phyloP scores from a whole-genome alignment of 2,113 vertebrate genomes.

The Mus musculus region GRCm39 chr16:43127501-43128000 shows the following conservation, averaged over 20 bases:
- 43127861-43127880: conserved; percentile 55
- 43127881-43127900: conserved; percentile 47
- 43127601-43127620: conserved; percentile 68
- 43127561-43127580: conserved; percentile 35
- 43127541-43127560: conserved; percentile 55
- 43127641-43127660: conserved; percentile 66
- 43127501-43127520: conserved; percentile 41
- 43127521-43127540: conserved; percentile 14
- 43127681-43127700: conserved; percentile 72
- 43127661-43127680: conserved; percentile 64
- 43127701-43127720: conserved; percentile 62
- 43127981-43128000: conserved; percentile 10
- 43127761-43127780: conserved; percentile 75
- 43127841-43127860: conserved; percentile 51
- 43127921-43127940: background rate
- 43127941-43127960: background rate
- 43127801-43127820: conserved; percentile 70
- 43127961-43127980: conserved; percentile 17
- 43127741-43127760: conserved; percentile 75
- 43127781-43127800: conserved; percentile 76
- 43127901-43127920: conserved; percentile 4
- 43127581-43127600: conserved; percentile 44
- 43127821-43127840: conserved; percentile 48
- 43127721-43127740: conserved; percentile 66
- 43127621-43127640: conserved; percentile 69